Evolutionary conservation across 2,113 vertebrate species (phyloP).

Genomic region (Tachycineta bicolor): DNA sequence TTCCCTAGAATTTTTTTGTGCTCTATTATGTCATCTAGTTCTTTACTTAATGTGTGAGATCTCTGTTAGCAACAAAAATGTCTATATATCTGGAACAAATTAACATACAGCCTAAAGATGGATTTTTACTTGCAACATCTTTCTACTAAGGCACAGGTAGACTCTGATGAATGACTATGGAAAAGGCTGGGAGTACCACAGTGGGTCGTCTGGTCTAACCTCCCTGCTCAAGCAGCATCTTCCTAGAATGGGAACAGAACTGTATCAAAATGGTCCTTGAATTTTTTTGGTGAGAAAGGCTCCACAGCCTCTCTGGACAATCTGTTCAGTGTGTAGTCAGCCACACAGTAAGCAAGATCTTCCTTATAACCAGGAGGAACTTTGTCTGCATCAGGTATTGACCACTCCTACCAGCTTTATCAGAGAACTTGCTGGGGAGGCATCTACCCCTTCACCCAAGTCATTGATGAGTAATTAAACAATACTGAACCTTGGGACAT

Average conservation of each 20-base stretch:
- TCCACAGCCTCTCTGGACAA: background rate
- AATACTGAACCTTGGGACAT: background rate
- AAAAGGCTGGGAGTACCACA: background rate
- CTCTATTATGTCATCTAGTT: background rate
- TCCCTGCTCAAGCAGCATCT: background rate
- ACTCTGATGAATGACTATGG: background rate
- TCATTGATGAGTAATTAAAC: background rate
- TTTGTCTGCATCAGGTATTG: rapidly evolving
- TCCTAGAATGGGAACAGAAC: background rate
- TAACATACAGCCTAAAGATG: background rate
- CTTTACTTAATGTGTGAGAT: background rate
- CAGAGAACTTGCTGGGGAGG: background rate
- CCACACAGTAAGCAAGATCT: background rate
- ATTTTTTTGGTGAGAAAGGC: background rate
- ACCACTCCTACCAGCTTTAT: background rate
- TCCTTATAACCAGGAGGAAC: background rate
- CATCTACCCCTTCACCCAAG: background rate
- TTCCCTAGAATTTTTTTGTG: background rate
- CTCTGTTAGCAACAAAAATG: background rate
- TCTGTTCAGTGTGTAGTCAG: background rate
- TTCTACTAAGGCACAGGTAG: background rate
- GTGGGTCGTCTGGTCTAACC: background rate
- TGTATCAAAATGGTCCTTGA: background rate
- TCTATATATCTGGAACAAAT: background rate
- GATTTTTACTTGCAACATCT: background rate